These are phyloP conservation scores for Sula dactylatra DNA, from an alignment of 2,113 vertebrate species.

Conservation along the genomic window DNA sequence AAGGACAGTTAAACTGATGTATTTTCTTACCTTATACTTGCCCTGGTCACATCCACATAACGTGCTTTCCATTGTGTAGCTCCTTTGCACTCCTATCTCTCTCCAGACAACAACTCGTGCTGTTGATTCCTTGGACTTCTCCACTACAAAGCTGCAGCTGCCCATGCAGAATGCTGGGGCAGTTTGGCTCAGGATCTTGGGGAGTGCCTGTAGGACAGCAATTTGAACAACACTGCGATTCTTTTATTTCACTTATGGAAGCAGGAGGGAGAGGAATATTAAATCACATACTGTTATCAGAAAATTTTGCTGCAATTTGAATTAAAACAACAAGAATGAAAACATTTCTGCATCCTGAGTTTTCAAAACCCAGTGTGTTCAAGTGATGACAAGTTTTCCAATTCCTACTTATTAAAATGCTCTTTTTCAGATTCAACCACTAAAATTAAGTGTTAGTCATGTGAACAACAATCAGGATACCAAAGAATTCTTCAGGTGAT, in stretches of 20 bases:
- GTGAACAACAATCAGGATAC: neutral
- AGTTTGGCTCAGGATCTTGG: slow-evolving; percentile 92
- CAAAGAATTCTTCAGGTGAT: neutral
- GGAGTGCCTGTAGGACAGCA: slow-evolving; percentile 80
- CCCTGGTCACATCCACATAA: slow-evolving; percentile 97
- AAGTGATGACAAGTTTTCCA: neutral
- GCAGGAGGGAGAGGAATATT: neutral
- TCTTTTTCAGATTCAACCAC: neutral
- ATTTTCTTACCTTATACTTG: slow-evolving; percentile 88
- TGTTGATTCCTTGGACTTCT: slow-evolving; percentile 96
- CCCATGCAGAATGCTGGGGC: slow-evolving; percentile 95
- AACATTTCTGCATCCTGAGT: neutral
- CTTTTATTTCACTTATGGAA: neutral
- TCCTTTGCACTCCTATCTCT: slow-evolving; percentile 94
- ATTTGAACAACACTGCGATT: neutral
- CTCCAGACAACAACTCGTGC: slow-evolving; percentile 97
- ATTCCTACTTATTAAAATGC: neutral
- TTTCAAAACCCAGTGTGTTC: neutral
- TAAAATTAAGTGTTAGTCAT: neutral
- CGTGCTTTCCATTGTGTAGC: slow-evolving; percentile 99
- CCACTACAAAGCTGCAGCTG: slow-evolving; percentile 98
- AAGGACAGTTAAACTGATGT: neutral
- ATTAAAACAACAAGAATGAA: neutral
- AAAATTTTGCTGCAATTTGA: neutral
- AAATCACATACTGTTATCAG: neutral